These are phyloP conservation scores for Meloidogyne exigua DNA, from an alignment of 1,140 invertebrate genomes.

Conservation along the genomic window DNA sequence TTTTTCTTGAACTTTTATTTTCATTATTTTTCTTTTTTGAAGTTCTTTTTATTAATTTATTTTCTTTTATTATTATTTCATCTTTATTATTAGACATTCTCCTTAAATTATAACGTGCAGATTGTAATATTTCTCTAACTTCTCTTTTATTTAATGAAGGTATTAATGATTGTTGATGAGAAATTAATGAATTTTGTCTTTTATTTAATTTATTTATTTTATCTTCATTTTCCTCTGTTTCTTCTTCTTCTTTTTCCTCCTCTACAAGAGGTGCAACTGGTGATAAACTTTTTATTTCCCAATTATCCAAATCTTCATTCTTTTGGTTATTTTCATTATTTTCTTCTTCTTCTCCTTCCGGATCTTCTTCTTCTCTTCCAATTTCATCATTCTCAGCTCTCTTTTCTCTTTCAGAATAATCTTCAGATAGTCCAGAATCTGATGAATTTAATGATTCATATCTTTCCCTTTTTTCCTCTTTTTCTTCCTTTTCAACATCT, in stretches of 20 bases:
- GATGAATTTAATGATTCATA: conserved; percentile 14
- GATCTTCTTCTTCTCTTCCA: background rate
- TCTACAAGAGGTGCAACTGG: background rate
- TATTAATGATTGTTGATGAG: background rate
- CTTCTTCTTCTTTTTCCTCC: background rate
- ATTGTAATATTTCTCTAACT: conserved; percentile 21
- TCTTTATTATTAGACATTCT: conserved; percentile 23
- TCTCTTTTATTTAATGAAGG: conserved; percentile 5
- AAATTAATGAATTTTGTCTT: background rate
- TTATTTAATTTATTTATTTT: background rate
- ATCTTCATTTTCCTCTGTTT: conserved; percentile 1
- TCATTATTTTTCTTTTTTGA: background rate
- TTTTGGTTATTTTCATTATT: background rate
- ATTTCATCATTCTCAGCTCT: background rate
- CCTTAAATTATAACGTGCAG: conserved; percentile 29
- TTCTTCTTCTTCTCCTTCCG: background rate
- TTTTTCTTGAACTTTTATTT: too few relatives aligned
- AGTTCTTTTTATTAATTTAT: background rate
- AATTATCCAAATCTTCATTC: background rate
- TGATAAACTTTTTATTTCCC: conserved; percentile 2
- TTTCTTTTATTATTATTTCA: background rate
- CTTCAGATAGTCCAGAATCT: conserved; percentile 42
- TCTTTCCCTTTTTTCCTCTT: background rate
- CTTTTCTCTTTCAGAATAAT: conserved; percentile 27
- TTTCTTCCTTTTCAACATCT: conserved; percentile 6